Base-by-base conservation (phyloP, 2,113 vertebrate species). In the Cyprinodon variegatus region DNA sequence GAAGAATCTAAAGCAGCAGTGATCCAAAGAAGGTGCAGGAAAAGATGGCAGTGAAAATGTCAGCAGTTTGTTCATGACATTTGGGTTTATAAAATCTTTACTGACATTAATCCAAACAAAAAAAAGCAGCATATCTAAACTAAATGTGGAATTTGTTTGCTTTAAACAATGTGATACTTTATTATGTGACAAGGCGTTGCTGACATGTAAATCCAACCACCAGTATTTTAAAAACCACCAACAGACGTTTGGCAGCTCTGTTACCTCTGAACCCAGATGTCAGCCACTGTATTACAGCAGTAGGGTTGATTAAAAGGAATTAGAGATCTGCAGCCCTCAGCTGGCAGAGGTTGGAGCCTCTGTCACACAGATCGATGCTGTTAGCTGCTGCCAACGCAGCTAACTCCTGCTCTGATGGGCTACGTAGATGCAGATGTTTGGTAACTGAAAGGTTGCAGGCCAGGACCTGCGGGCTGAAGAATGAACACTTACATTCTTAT, bases 241-340 rank as follows among this genome's bases (percentile, higher is more conserved):
- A 68, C 3, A 57, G 10, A 41, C 29, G 29, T 29, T 50, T 17
- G 66, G n/a, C 3, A 2, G 67, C 36, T 68, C 11, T 7, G 29
- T 61, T 50, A n/a, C 0, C 15, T 13, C 45, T n/a, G 45, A 20
- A 53, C 61, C 22, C 48, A 22, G 22, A 36, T 82, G 73, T 37
- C 73, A 53, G 17, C 36, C 68, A 41, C 77, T 74, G 74, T 43
- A 78, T 79, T 65, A 72, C 71, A 72, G 75, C 38, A 41, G 67
- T n/a, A 45, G 71, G 85, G 70, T 86, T 85, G 84, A 89, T 89
- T 85, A 89, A 83, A 40, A 61, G 82, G 86, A 83, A 78, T 86
- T 86, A 91, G 83, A 15, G 72, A 70, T 37, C 4, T 38, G 68
- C 20, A 50, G 84, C 78, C 76, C 68, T 74, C 65, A 41, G 81